phyloP scores from a whole-genome alignment of 1,140 invertebrate genomes.

The Palaemon carinicauda region DNA sequence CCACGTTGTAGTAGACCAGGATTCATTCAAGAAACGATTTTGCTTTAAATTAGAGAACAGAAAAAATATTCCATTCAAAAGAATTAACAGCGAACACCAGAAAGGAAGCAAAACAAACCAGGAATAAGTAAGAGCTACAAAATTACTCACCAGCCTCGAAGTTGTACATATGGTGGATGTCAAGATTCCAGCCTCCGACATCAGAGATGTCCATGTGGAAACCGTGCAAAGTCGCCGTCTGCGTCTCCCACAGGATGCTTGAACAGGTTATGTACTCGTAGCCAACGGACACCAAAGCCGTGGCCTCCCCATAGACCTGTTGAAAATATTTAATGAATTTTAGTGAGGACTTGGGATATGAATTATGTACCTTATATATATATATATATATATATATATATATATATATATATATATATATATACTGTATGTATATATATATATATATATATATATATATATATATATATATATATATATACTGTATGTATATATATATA shows the following conservation, averaged over 20 bases:
- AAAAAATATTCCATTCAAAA: background rate
- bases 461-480: background rate
- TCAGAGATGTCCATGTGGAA: slow-evolving; percentile 97
- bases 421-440: background rate
- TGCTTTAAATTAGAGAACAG: no score
- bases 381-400: background rate
- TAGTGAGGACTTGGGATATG: background rate
- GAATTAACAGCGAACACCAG: background rate
- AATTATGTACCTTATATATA: background rate
- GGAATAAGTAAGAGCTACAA: slow-evolving; percentile 67
- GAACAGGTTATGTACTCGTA: slow-evolving; percentile 91
- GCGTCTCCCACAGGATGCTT: slow-evolving; percentile 90
- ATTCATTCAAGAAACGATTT: background rate
- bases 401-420: slow-evolving; percentile 3
- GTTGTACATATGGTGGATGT: slow-evolving; percentile 98
- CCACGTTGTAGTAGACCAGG: slow-evolving; percentile 88
- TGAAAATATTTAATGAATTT: background rate
- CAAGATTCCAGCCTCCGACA: slow-evolving; percentile 95
- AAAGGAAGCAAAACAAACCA: slow-evolving; percentile 20
- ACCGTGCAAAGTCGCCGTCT: slow-evolving; percentile 92
- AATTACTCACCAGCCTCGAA: slow-evolving; percentile 77
- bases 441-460: background rate
- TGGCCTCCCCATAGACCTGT: slow-evolving; percentile 83
- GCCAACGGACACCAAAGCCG: slow-evolving; percentile 83
- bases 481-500: background rate